Conservation (phyloP, 2,888 invertebrate species). For the Drepana falcataria region DNA sequence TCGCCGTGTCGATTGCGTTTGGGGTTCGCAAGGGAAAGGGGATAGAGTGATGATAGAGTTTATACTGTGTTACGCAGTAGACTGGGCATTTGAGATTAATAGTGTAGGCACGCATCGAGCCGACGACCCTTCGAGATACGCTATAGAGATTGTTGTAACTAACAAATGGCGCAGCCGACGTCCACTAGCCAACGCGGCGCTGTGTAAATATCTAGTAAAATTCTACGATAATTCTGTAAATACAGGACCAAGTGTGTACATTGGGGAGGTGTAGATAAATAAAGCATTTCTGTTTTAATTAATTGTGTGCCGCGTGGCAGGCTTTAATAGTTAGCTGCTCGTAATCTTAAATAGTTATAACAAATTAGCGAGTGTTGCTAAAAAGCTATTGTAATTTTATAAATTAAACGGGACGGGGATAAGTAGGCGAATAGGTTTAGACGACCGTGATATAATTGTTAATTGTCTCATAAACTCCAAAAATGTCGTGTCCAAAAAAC, state of each 20-base stretch:
- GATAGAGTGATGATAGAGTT: neutral
- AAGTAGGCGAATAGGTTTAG: neutral
- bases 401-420: too few species aligned
- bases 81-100: neutral
- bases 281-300: constrained; percentile 33
- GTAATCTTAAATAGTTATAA: neutral
- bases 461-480: neutral
- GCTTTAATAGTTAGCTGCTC: neutral
- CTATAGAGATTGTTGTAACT: neutral
- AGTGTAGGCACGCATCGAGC: neutral
- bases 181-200: constrained; percentile 9
- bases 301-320: constrained; percentile 11
- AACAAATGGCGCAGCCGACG: constrained; percentile 7
- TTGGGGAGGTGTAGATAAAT: constrained; percentile 33
- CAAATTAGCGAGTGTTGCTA: neutral
- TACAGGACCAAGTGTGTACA: constrained; percentile 66
- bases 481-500: too few species aligned
- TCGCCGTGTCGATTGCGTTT: neutral
- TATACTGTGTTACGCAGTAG: neutral
- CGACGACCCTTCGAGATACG: neutral
- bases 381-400: too few species aligned
- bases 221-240: constrained; percentile 59
- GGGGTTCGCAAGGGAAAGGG: neutral
- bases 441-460: neutral
- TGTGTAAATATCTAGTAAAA: constrained; percentile 70